Evolutionary conservation across 2,113 vertebrate genomes (phyloP), one percentile per base, ranked within the genome.

Genomic region (Amphiprion ocellaris): DNA sequence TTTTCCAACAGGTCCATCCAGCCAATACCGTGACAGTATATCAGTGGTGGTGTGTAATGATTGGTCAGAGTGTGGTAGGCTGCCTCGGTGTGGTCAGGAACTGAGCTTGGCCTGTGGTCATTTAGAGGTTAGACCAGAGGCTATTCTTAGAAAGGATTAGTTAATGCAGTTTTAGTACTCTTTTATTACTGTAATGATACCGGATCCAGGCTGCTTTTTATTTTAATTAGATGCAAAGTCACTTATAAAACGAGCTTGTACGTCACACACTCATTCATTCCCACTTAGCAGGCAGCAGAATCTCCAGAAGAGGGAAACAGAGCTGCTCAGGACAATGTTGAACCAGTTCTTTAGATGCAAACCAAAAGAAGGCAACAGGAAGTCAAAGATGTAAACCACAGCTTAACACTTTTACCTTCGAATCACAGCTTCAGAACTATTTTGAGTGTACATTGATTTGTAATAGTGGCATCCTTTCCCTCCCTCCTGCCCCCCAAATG

Each of bases 61-160:
- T 82, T 90, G 89, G 90, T 81, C 85, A 79, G 69, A 69, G 37
- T 67, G 83, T 54, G 85, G 85, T 58, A 44, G 77, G 72, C 69
- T 49, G 77, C 79, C 66, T 79, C 76, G 5, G 58, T 74, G 75
- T 80, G 82, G 87, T 87, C 74, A 73, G 69, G 61, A 77, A 77
- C 82, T 67, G 74, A 52, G 64, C 65, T 77, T 62, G 84, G 77
- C 70, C 74, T 85, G 88, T 78, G 91, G 87, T 84, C 87, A 88
- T 64, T 87, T 74, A 41, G 84, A 90, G 83, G 82, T 84, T 79
- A 83, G 69, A 69, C 80, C 66, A 39, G 71, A 61, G 69, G 63
- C 81, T 90, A 91, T 88, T 87, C 90, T 87, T 80, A 90, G 90
- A 73, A 63, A 3, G 69, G 85, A 91, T 91, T 82, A 86, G 76